These are phyloP conservation scores for Manacus vitellinus DNA, from an alignment of 2,113 vertebrate species.

Conservation along the genomic window DNA sequence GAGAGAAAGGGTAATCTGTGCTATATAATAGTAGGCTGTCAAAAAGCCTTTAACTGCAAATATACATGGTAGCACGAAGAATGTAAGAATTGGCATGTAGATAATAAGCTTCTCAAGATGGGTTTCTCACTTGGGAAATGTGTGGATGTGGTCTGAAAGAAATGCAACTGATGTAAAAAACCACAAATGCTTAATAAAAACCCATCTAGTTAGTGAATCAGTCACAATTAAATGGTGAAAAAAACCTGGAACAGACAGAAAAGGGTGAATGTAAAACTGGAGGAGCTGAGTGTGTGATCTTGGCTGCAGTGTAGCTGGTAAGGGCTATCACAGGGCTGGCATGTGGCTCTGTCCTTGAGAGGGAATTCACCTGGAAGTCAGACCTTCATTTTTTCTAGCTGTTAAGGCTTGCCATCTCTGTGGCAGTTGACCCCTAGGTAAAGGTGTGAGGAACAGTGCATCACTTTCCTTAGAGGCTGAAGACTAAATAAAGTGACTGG, in stretches of 20 bases:
- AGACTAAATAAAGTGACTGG: neutral
- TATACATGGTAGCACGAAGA: neutral
- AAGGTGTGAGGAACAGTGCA: neutral
- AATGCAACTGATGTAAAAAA: neutral
- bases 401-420: neutral
- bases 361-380: neutral
- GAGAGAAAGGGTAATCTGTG: conserved; percentile 42
- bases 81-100: neutral
- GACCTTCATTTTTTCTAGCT: neutral
- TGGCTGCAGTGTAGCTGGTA: neutral
- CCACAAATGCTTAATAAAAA: neutral
- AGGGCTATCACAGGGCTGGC: neutral
- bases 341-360: neutral
- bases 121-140: neutral
- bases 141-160: neutral
- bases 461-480: neutral
- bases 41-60: conserved; percentile 19
- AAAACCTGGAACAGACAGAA: neutral
- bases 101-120: neutral
- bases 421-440: neutral
- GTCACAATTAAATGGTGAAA: neutral
- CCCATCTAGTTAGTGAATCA: neutral
- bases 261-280: neutral
- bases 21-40: conserved; percentile 15
- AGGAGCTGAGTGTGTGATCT: neutral